Evolutionary conservation across 2,888 invertebrate genomes (phyloP).

Genomic region (Coelopa pilipes): DNA sequence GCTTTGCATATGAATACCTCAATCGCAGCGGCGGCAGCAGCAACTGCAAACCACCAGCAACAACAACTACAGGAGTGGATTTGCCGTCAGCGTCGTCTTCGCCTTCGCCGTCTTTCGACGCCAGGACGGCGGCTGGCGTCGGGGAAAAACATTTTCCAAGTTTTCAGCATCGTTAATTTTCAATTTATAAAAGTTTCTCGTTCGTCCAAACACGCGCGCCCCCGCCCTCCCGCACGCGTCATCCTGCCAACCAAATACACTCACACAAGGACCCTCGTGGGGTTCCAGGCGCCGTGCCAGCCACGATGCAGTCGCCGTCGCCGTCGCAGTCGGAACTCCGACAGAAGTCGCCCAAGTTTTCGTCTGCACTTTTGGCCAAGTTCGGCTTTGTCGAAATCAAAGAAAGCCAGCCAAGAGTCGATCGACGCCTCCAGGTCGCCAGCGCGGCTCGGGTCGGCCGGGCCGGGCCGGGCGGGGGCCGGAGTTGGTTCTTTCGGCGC

Average conservation of each 20-base stretch:
- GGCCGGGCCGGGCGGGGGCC: background rate
- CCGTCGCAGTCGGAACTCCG: slow-evolving; percentile 42
- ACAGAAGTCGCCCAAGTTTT: slow-evolving; percentile 38
- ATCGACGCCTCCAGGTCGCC: slow-evolving; percentile 1
- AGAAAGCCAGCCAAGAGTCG: background rate
- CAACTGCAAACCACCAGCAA: too few relatives aligned
- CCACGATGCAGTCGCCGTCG: background rate
- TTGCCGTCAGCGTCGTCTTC: too few relatives aligned
- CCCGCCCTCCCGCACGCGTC: background rate
- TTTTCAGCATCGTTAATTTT: slow-evolving; percentile 58
- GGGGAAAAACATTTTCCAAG: slow-evolving; percentile 35
- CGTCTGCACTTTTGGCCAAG: slow-evolving; percentile 42
- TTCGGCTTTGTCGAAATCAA: background rate
- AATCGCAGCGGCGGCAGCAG: background rate
- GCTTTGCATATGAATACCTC: slow-evolving; percentile 37
- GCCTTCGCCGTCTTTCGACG: too few relatives aligned
- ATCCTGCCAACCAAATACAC: slow-evolving; percentile 22
- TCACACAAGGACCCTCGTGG: slow-evolving; percentile 1
- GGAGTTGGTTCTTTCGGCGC: background rate
- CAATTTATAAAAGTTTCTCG: slow-evolving; percentile 56
- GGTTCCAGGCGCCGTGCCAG: background rate
- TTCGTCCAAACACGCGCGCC: slow-evolving; percentile 46
- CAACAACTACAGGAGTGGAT: too few relatives aligned
- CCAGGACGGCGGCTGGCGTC: slow-evolving; percentile 7
- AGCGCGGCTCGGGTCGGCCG: background rate